phyloP scores from a whole-genome alignment of 2,888 invertebrate species.

The Bruchidius siliquastri region DNA sequence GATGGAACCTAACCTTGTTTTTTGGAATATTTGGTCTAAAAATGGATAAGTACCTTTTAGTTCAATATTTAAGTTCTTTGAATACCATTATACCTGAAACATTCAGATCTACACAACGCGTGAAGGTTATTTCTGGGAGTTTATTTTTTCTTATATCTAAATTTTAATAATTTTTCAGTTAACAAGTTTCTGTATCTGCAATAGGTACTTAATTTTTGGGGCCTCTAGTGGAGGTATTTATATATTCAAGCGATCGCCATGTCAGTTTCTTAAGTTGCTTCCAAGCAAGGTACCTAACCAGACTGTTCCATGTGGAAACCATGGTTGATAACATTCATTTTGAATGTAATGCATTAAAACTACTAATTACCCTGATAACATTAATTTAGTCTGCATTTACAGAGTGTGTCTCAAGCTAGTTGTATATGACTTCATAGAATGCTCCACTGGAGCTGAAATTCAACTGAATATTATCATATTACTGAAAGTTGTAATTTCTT shows the following conservation, averaged over 20 bases:
- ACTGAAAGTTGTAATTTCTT: too few relatives aligned
- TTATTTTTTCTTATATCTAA: neutral
- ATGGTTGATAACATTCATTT: too few relatives aligned
- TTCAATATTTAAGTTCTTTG: constrained; percentile 46
- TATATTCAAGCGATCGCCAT: constrained; percentile 67
- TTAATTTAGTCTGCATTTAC: too few relatives aligned
- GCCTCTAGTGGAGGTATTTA: constrained; percentile 80
- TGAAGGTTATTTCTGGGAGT: constrained; percentile 56
- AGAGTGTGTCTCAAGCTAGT: too few relatives aligned
- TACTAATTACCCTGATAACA: neutral
- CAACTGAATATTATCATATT: too few relatives aligned
- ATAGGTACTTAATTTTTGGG: constrained; percentile 68
- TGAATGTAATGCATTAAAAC: too few relatives aligned
- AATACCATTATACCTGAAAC: constrained; percentile 58
- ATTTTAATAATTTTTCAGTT: constrained; percentile 53
- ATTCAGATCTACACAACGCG: constrained; percentile 63
- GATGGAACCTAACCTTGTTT: neutral
- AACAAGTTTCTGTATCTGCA: constrained; percentile 71
- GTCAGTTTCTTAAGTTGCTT: constrained; percentile 71
- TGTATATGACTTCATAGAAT: too few relatives aligned
- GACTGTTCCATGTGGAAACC: neutral
- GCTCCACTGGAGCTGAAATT: too few relatives aligned
- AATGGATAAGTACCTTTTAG: constrained; percentile 35
- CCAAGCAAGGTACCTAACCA: constrained; percentile 63
- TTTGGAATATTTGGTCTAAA: constrained; percentile 9